A percentile compares a stretch with the other conserved stretches of the same genome.
Conservation (phyloP, 2,888 invertebrate genomes). For the Cotesia congregata region DNA sequence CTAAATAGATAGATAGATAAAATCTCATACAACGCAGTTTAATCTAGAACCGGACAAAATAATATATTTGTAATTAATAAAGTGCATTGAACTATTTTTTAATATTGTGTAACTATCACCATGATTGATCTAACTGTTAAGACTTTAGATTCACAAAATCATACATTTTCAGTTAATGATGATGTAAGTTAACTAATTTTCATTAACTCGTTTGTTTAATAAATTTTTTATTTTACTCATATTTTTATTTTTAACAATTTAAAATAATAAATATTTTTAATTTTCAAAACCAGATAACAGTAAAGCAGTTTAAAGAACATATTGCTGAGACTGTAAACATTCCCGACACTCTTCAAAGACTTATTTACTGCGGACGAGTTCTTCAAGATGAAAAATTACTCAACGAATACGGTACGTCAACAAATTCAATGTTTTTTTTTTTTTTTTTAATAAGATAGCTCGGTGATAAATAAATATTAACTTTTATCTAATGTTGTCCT, state of each 20-base stretch:
- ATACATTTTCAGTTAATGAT: conserved; percentile 85
- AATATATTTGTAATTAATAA: neutral
- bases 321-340: conserved; percentile 85
- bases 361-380: conserved; percentile 96
- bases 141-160: conserved; percentile 90
- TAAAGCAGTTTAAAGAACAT: conserved; percentile 84
- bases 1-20: neutral
- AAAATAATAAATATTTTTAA: neutral
- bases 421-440: neutral
- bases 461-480: conserved; percentile 32
- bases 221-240: neutral
- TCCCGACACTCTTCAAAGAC: conserved; percentile 85
- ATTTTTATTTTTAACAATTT: neutral
- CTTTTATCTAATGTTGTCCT: conserved; percentile 28
- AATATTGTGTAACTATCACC: conserved; percentile 53
- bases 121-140: conserved; percentile 91
- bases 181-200: conserved; percentile 73
- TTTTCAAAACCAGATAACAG: conserved; percentile 77
- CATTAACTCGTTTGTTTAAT: neutral
- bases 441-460: conserved; percentile 19
- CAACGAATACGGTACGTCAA: conserved; percentile 82
- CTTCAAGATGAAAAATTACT: conserved; percentile 89
- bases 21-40: neutral
- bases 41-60: neutral
- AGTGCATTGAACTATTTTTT: neutral